Base-by-base conservation (phyloP, 1,140 invertebrate species). In the Philaenus spumarius region DNA sequence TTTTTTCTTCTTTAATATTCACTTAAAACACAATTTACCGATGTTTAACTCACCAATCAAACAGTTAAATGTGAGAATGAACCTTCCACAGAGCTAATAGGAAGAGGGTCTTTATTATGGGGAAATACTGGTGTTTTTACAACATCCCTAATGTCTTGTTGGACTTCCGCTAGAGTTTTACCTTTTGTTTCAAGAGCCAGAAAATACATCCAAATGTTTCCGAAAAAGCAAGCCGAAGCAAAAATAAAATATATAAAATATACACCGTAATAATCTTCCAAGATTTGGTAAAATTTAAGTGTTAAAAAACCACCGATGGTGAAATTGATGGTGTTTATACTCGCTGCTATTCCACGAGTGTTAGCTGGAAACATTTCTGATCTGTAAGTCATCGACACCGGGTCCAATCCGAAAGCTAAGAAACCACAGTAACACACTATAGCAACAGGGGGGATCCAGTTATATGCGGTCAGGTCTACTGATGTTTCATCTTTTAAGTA, bases 351-450 rank as follows among this genome's bases (percentile, higher is more conserved):
- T 7, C 40, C 51, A 26, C 58, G 39, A 20, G 40, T 47, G n/a
- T 46, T 30, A 37, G 58, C 19, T 5, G 58, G 42, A 39, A 60
- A 60, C n/a, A 48, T 15, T 39, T 60, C 58, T 6, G 43, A 37
- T 19, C 42, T 22, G 2, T 62, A 55, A 20, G 61, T 61, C 11
- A 58, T 43, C 11, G 54, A 19, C 30, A 66, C 30, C 2, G 64
- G 62, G 12, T 60, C 62, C 11, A 66, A 35, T 2, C 64, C 64
- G 6, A 64, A 50, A n/a, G 60, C 54, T n/a, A 58, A 37, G 37
- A 61, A 58, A 24, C 61, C 45, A 17, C 24, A 30, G 3, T 22
- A 53, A 6, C 42, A 30, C 12, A 47, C 35, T 14, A 63, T 17
- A 1, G 39, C 19, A 2, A 34, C 39, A 19, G 56, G 46, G 17